Conservation (phyloP, 2,888 invertebrate species). For the Eucera pruinosa region DNA sequence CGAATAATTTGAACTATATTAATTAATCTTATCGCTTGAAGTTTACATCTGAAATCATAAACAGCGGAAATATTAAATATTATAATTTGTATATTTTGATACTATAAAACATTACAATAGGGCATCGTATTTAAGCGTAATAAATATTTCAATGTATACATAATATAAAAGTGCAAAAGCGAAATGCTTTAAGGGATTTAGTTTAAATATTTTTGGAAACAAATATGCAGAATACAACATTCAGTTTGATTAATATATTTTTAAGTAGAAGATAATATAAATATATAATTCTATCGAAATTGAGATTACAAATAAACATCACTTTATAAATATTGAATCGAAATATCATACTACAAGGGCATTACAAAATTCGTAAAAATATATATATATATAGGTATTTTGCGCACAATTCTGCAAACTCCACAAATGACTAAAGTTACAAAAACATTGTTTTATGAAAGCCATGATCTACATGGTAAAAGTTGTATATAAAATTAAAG, state of each 20-base stretch:
- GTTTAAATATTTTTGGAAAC: slow-evolving; percentile 14
- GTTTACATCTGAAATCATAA: background rate
- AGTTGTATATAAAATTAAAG: slow-evolving; percentile 45
- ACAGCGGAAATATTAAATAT: slow-evolving; percentile 6
- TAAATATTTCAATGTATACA: slow-evolving; percentile 38
- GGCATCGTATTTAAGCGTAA: slow-evolving; percentile 25
- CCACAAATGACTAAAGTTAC: slow-evolving; percentile 19
- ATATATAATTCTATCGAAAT: slow-evolving; percentile 25
- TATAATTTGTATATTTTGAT: slow-evolving; percentile 34
- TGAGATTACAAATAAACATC: slow-evolving; percentile 32
- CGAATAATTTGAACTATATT: no score
- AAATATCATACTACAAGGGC: slow-evolving; percentile 28
- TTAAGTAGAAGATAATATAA: slow-evolving; percentile 32
- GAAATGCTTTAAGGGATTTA: slow-evolving; percentile 3
- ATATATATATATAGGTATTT: slow-evolving; percentile 29
- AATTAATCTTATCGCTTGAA: no score
- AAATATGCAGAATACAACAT: slow-evolving; percentile 32
- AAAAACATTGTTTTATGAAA: slow-evolving; percentile 23
- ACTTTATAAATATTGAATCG: slow-evolving; percentile 26
- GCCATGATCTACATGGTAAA: slow-evolving; percentile 46
- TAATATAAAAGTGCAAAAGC: slow-evolving; percentile 47
- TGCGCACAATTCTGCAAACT: slow-evolving; percentile 5
- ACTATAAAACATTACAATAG: slow-evolving; percentile 44
- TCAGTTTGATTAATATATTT: slow-evolving; percentile 33
- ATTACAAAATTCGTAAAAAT: slow-evolving; percentile 42